phyloP scores from a whole-genome alignment of 1,140 invertebrate species.

The Aphelenchoides fujianensis region DNA sequence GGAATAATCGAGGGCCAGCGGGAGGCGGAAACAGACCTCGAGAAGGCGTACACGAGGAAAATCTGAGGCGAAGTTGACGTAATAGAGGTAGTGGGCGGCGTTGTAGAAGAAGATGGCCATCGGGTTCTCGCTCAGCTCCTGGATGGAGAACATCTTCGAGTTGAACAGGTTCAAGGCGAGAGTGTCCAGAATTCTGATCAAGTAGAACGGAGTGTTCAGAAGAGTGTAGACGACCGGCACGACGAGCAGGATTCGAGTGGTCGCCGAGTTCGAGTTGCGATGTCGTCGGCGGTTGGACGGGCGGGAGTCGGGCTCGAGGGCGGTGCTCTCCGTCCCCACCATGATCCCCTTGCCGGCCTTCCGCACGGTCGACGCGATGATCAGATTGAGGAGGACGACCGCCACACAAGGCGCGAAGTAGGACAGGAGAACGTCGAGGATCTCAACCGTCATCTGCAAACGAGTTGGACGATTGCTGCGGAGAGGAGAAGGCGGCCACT shows the following conservation, averaged over 20 bases:
- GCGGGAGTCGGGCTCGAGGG: slow-evolving; percentile 9
- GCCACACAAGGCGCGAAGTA: slow-evolving; percentile 56
- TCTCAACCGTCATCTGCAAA: slow-evolving; percentile 49
- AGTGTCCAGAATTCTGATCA: slow-evolving; percentile 57
- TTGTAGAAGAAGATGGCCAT: slow-evolving; percentile 49
- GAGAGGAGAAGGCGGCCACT: neutral
- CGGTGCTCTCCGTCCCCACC: neutral
- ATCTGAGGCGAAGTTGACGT: slow-evolving; percentile 60
- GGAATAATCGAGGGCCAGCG: neutral
- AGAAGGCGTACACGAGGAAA: slow-evolving; percentile 61
- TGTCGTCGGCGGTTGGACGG: neutral
- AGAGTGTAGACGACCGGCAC: slow-evolving; percentile 61
- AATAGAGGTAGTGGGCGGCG: slow-evolving; percentile 59
- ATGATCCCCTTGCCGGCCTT: slow-evolving; percentile 37
- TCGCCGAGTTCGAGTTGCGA: neutral
- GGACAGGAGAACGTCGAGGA: slow-evolving; percentile 55
- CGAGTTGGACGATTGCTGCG: neutral
- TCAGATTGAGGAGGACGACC: slow-evolving; percentile 55
- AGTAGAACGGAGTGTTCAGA: slow-evolving; percentile 61
- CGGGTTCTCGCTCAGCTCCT: slow-evolving; percentile 33
- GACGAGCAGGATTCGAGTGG: slow-evolving; percentile 56
- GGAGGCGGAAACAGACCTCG: slow-evolving; percentile 43
- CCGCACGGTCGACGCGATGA: slow-evolving; percentile 54
- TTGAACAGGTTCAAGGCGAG: slow-evolving; percentile 53
- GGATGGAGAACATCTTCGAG: slow-evolving; percentile 38